phyloP scores from a whole-genome alignment of 2,888 invertebrate species.

The Pterostichus madidus region DNA sequence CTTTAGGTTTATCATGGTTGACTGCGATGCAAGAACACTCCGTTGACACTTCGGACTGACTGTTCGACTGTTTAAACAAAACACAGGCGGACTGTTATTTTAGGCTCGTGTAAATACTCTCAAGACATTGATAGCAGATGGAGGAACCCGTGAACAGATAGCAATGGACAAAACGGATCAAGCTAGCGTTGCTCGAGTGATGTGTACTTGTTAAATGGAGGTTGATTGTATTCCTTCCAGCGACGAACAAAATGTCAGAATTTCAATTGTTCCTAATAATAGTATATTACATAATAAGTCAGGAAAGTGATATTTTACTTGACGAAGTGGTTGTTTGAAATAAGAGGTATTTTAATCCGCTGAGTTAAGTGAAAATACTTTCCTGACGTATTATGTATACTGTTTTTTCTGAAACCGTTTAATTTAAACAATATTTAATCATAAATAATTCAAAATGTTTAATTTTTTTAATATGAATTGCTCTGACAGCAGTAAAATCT shows the following conservation, averaged over 20 bases:
- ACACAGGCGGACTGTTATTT: slow-evolving; percentile 54
- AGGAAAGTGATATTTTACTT: no score
- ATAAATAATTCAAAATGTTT: no score
- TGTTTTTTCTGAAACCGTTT: no score
- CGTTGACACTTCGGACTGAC: slow-evolving; percentile 43
- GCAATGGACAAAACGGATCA: slow-evolving; percentile 50
- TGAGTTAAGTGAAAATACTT: no score
- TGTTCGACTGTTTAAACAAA: slow-evolving; percentile 51
- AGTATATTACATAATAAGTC: no score
- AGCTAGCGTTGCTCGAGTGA: slow-evolving; percentile 1
- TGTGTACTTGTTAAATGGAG: slow-evolving; percentile 28
- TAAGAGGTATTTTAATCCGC: no score
- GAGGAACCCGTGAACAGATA: slow-evolving; percentile 19
- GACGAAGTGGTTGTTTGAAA: no score
- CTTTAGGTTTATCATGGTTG: background rate
- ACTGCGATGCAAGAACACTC: background rate
- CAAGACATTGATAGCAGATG: slow-evolving; percentile 54
- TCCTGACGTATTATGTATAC: no score
- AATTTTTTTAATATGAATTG: no score
- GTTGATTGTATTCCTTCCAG: slow-evolving; percentile 8
- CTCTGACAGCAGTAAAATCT: no score
- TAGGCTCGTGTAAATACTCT: slow-evolving; percentile 51
- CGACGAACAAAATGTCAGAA: background rate
- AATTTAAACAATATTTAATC: no score
- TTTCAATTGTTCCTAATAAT: no score